Percentiles rank a stretch among this genome's conserved stretches.
These are phyloP conservation scores for Prochilodus magdalenae DNA, from an alignment of 2,113 vertebrate genomes.

Conservation along the genomic window DNA sequence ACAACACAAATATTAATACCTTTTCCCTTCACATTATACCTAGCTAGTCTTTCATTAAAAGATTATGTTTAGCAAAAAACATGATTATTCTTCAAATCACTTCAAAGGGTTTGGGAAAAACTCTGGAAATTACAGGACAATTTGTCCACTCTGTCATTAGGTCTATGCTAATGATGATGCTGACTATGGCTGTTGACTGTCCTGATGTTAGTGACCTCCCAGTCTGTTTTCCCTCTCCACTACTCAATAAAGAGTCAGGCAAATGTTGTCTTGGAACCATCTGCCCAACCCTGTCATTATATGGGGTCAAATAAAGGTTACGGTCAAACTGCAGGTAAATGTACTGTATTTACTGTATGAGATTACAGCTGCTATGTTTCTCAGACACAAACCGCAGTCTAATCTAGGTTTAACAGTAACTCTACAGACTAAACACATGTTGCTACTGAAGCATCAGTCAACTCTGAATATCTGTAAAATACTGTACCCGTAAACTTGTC, in stretches of 20 bases:
- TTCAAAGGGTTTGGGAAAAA: too few relatives aligned
- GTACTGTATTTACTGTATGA: neutral
- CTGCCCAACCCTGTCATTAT: conserved; percentile 23
- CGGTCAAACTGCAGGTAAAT: conserved; percentile 26
- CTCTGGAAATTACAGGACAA: too few relatives aligned
- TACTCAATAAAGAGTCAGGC: conserved; percentile 4
- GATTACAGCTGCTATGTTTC: neutral
- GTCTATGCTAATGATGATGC: conserved; percentile 6
- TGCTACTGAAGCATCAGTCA: conserved; percentile 23
- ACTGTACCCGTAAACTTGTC: conserved; percentile 14
- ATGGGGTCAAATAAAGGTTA: conserved; percentile 25
- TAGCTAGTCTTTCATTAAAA: too few relatives aligned
- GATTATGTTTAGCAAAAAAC: too few relatives aligned
- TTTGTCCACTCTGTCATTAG: neutral
- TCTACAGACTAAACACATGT: conserved; percentile 18
- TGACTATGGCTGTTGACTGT: neutral
- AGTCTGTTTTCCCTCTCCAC: neutral
- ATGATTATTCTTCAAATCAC: too few relatives aligned
- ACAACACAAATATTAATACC: too few relatives aligned
- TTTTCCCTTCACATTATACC: too few relatives aligned
- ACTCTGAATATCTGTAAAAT: neutral
- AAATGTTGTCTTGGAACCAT: neutral
- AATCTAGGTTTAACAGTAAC: neutral
- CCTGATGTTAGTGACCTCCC: neutral
- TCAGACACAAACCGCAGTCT: neutral